Percentiles rank a stretch among this genome's conserved stretches.
These are phyloP conservation scores for Chironomus striatipennis DNA, from an alignment of 1,140 invertebrate genomes.

Conservation along the genomic window DNA sequence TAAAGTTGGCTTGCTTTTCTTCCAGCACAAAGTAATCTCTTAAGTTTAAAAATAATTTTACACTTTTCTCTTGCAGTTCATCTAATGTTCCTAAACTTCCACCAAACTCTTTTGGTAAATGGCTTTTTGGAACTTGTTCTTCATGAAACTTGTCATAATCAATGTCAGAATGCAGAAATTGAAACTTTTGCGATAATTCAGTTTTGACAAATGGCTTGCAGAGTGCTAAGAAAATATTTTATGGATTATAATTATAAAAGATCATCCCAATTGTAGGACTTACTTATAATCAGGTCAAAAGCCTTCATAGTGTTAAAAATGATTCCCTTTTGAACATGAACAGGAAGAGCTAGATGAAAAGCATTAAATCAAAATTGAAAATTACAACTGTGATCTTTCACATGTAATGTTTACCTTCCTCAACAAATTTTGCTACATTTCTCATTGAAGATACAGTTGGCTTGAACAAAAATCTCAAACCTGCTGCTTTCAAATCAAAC, in stretches of 20 bases:
- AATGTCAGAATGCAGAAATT: constrained; percentile 37
- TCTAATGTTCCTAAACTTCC: constrained; percentile 41
- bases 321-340: background rate
- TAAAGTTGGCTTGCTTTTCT: constrained; percentile 31
- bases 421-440: background rate
- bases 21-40: constrained; percentile 40
- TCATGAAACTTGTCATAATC: constrained; percentile 40
- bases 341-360: background rate
- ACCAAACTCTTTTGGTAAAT: constrained; percentile 43
- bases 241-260: too few relatives aligned
- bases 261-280: background rate
- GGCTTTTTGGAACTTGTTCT: constrained; percentile 39
- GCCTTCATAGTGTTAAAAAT: background rate
- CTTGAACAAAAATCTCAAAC: background rate
- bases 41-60: constrained; percentile 35
- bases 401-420: too few relatives aligned
- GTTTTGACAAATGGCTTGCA: background rate
- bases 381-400: too few relatives aligned
- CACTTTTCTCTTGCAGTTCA: constrained; percentile 36
- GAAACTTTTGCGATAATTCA: constrained; percentile 28
- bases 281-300: background rate
- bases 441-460: background rate
- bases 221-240: background rate
- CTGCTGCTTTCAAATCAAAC: background rate
- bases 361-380: too few relatives aligned